A percentile compares a stretch with the other conserved stretches of the same genome.
Conservation (phyloP, 2,113 vertebrate species). For the Tachysurus fulvidraco region DNA sequence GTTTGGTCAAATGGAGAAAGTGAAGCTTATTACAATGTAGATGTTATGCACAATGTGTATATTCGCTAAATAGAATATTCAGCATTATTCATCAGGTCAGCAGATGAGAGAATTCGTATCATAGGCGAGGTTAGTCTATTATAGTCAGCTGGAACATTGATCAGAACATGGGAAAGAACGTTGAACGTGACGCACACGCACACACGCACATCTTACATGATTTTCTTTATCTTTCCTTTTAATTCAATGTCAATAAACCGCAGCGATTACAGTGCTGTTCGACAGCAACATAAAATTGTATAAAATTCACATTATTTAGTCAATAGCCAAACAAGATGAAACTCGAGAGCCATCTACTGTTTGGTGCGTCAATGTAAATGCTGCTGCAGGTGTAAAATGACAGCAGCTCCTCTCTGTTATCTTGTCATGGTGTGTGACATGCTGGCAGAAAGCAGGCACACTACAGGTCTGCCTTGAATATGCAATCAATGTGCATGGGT, state of each 20-base stretch:
- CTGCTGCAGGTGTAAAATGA: background rate
- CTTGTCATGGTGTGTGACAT: background rate
- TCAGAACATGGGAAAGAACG: background rate
- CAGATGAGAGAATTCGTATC: background rate
- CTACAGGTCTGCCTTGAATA: conserved; percentile 1
- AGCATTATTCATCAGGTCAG: background rate
- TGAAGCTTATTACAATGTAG: background rate
- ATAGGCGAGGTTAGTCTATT: background rate
- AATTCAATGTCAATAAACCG: background rate
- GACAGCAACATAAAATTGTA: background rate
- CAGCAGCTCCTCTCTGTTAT: conserved; percentile 18
- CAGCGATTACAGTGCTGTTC: background rate
- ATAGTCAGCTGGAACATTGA: background rate
- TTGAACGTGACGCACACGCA: background rate
- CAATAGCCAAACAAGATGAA: conserved; percentile 65
- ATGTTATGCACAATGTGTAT: background rate
- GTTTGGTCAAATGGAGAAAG: background rate
- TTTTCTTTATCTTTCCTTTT: background rate
- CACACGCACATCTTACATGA: background rate
- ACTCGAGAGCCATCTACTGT: conserved; percentile 99
- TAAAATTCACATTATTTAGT: background rate
- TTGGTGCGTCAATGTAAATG: conserved; percentile 56
- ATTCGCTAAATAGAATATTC: no score
- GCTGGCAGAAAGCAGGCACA: background rate
- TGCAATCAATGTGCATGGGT: background rate